Base-by-base conservation (phyloP, 2,888 invertebrate species). In the Plebejus anna region DNA sequence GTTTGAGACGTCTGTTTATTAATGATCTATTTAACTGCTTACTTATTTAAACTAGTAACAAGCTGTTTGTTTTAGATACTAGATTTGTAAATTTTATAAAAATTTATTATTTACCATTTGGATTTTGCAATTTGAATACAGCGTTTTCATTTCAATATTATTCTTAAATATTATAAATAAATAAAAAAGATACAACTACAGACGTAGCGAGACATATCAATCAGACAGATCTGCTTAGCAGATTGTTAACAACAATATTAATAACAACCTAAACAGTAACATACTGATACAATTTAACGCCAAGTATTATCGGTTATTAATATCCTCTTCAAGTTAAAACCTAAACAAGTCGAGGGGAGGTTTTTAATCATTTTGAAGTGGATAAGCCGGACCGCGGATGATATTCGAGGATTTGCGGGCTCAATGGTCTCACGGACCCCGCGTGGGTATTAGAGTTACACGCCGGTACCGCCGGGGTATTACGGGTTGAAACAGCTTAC, bases 401-500 rank as follows among this genome's bases (percentile, higher is more conserved):
- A 73, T 73, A 73, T 73, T 72, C 51, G 51, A 61, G 72, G 73
- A 55, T 72, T 72, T 42, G 47, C 72, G 86, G 85, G 85, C 84
- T 83, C 83, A 84, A 83, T 86, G 86, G 87, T 86, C 72, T 28
- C 22, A 42, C 22, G 22, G 16, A 70, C 38, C 36, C 7, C 42
- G 61, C 28, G 28, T 13, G 66, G 66, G 66, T 36, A 66, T 66
- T 66, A 66, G 32, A 13, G 72, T n/a, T 22, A 42, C 42, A 42
- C 5, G 47, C 72, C 47, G 47, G 22, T 51, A 51, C 47, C 51
- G 11, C 66, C 1, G 16, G 66, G 83, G 83, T 83, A 84, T 88
- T 87, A 86, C 55, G 55, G 55, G 55, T 55, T 55, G 11, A 87
- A 85, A 82, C 80, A 83, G 86, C 87, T 89, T 87, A 86, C 76